phyloP scores from a whole-genome alignment of 2,888 invertebrate genomes.

The Sinotaia quadrata region DNA sequence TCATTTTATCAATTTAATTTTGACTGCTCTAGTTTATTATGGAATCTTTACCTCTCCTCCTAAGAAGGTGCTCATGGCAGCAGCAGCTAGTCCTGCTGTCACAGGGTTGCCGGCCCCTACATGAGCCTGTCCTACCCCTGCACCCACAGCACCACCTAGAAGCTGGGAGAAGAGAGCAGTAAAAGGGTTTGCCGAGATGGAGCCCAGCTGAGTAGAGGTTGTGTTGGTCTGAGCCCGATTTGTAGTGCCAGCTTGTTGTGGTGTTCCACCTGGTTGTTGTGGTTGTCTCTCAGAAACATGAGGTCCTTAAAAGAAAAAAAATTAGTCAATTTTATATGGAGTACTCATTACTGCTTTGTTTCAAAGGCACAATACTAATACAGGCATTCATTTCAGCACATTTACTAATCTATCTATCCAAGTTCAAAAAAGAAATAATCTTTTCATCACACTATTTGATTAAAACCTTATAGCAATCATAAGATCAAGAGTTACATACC shows the following conservation, averaged over 20 bases:
- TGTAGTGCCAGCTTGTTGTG: slow-evolving; percentile 25
- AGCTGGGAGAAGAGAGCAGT: slow-evolving; percentile 32
- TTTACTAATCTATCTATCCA: no score
- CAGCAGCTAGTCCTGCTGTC: slow-evolving; percentile 21
- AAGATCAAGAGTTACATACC: no score
- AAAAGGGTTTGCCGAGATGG: slow-evolving; percentile 37
- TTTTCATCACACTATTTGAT: no score
- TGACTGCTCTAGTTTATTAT: no score
- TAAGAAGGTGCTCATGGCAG: not conserved
- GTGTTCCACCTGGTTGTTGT: slow-evolving; percentile 32
- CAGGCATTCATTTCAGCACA: no score
- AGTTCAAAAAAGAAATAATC: no score
- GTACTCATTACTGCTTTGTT: no score
- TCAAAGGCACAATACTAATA: no score
- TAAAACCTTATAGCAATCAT: no score
- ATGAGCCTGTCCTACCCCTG: not conserved
- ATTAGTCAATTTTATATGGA: no score
- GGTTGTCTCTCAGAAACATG: slow-evolving; percentile 26
- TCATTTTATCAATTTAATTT: no score
- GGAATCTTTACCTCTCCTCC: not conserved
- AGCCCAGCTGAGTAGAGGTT: slow-evolving; percentile 36
- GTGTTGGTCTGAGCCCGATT: slow-evolving; percentile 36
- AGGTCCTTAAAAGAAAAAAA: slow-evolving; percentile 23
- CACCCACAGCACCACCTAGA: slow-evolving; percentile 18
- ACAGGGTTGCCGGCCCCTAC: slow-evolving; percentile 1